Evolutionary conservation across 2,888 invertebrate species (phyloP), one percentile per base, ranked within the genome.

Genomic region (Apodemia duryi): DNA sequence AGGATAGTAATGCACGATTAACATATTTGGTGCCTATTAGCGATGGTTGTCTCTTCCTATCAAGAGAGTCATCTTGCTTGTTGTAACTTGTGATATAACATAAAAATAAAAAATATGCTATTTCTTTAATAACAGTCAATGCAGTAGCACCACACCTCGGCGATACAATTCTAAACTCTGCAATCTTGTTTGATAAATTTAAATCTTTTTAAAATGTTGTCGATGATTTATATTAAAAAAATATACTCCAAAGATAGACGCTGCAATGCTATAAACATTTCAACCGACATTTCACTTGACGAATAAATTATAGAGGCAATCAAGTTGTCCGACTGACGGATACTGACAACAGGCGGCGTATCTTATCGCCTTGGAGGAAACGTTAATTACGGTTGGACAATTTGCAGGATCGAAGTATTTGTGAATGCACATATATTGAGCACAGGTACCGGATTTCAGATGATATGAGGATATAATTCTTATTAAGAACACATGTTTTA

Each of bases 341-440:
- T 64, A 63, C 63, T 49, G 62, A 63, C 63, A 63, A 63, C 63
- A 41, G 57, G 32, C 64, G 61, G 61, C 61, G 63, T 67, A 62
- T 62, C 65, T 68, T 68, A 68, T 68, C 68, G 61, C 64, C 65
- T 67, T 67, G 60, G 62, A 65, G 66, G 62, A 67, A 68, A 68
- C 66, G 66, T 62, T 66, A 68, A 68, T 68, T 65, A 61, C 52
- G 13, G 46, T 28, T 41, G 61, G 61, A 66, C 68, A 66, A 68
- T 67, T 68, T 65, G 66, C 66, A 65, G 60, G 60, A 38, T 49
- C 64, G 28, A 65, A 32, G 46, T 49, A 49, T 49, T 62, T 62
- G 49, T 57, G 32, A 32, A 57, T 57, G 57, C 57, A 49, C 49
- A 51, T 62, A 51, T 49, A 46, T 46, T 60, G 32, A 35, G 61